These are phyloP conservation scores for Balanococcus diminutus DNA, from an alignment of 2,888 invertebrate genomes.

Conservation along the genomic window DNA sequence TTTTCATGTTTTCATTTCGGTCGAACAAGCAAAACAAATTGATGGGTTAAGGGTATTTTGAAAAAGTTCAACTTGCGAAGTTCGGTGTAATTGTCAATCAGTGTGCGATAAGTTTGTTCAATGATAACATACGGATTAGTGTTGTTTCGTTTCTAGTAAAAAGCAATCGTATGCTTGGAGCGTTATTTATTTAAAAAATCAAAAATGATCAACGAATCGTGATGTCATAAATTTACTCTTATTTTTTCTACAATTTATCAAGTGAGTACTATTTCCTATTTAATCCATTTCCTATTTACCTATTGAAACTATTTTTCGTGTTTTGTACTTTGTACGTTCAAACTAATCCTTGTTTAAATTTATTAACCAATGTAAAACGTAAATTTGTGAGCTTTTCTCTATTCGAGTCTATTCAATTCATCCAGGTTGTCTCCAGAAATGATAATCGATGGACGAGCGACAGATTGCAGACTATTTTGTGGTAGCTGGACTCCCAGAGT, in stretches of 20 bases:
- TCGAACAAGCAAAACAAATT: background rate
- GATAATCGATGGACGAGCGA: constrained; percentile 76
- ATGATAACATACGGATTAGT: constrained; percentile 36
- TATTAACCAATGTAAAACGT: background rate
- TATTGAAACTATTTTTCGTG: background rate
- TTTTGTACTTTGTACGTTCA: background rate
- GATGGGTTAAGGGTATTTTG: background rate
- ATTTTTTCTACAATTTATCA: background rate
- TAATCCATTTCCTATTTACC: too few relatives aligned
- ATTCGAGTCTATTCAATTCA: background rate
- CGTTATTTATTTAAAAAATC: background rate
- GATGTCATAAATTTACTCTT: background rate
- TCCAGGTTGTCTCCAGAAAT: constrained; percentile 42
- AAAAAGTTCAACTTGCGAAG: background rate
- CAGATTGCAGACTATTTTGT: constrained; percentile 98
- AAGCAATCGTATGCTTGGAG: background rate
- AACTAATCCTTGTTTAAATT: background rate
- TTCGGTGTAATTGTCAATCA: background rate
- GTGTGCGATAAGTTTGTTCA: constrained; percentile 19
- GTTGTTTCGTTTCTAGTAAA: background rate
- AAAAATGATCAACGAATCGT: background rate
- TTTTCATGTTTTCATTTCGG: background rate
- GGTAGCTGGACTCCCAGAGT: constrained; percentile 90
- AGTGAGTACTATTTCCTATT: background rate
- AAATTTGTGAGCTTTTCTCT: too few relatives aligned